Conservation (phyloP, 1,140 invertebrate species). For the Drosophila elegans region DNA sequence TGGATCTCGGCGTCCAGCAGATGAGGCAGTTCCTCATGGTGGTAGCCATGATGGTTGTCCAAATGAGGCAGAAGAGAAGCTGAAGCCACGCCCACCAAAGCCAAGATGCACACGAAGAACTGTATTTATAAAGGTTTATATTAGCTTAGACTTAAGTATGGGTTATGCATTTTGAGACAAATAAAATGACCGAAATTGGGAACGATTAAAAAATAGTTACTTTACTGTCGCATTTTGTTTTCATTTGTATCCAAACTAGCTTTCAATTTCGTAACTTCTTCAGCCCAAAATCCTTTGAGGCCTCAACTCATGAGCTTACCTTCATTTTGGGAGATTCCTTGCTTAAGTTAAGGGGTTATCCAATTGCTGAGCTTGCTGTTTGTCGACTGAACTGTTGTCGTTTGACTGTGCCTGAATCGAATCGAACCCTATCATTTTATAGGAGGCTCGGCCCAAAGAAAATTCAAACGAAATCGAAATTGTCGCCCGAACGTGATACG, state of each 20-base stretch:
- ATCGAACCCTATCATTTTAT: conserved; percentile 64
- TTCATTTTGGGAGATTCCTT: conserved; percentile 82
- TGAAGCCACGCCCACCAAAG: conserved; percentile 64
- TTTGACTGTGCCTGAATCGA: conserved; percentile 57
- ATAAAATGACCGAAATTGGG: no score
- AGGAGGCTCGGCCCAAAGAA: conserved; percentile 44
- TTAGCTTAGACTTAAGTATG: no score
- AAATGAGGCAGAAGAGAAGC: conserved; percentile 73
- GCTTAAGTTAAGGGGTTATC: conserved; percentile 64
- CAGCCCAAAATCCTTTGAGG: background rate
- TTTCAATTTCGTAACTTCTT: background rate
- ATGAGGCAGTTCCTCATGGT: conserved; percentile 56
- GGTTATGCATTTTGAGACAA: no score
- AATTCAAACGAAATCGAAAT: conserved; percentile 71
- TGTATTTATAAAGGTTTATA: background rate
- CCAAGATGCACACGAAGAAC: conserved; percentile 76
- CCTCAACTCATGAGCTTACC: conserved; percentile 22
- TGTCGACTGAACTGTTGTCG: conserved; percentile 55
- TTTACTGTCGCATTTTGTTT: no score
- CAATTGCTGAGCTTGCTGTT: conserved; percentile 50
- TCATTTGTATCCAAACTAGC: no score
- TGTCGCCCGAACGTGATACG: conserved; percentile 38
- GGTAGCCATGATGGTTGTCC: conserved; percentile 49
- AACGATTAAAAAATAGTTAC: no score
- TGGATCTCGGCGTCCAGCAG: conserved; percentile 67